Evolutionary conservation across 2,113 vertebrate genomes (phyloP).

Genomic region (Gasterosteus aculeatus): DNA sequence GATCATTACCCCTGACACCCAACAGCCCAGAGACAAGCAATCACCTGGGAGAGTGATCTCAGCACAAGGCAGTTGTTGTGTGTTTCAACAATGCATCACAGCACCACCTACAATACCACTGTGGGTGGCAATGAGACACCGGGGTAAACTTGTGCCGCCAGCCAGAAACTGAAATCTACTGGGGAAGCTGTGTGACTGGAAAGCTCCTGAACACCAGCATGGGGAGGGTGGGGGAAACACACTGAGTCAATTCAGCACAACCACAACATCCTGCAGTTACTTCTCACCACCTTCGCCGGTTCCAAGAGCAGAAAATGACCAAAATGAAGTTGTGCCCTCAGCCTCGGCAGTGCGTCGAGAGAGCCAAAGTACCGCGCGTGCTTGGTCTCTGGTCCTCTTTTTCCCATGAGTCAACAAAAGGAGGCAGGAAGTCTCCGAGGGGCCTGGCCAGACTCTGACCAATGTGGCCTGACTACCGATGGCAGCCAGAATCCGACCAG

Average conservation of each 20-base stretch:
- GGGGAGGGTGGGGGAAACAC: not conserved
- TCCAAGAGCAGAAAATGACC: constrained; percentile 10
- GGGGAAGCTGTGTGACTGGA: constrained; percentile 4
- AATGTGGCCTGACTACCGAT: constrained; percentile 55
- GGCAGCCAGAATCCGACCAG: constrained; percentile 44
- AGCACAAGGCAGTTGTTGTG: constrained; percentile 36
- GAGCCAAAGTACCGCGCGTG: constrained; percentile 34
- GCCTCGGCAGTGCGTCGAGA: constrained; percentile 22
- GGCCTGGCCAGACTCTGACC: constrained; percentile 53
- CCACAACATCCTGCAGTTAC: constrained; percentile 1
- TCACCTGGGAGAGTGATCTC: constrained; percentile 40
- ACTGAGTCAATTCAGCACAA: constrained; percentile 3
- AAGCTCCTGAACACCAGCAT: not conserved
- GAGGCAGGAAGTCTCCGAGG: constrained; percentile 62
- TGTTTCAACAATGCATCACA: constrained; percentile 34
- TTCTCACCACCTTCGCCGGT: constrained; percentile 5
- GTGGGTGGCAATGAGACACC: constrained; percentile 35
- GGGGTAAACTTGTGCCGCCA: constrained; percentile 18
- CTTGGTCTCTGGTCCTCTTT: constrained; percentile 50
- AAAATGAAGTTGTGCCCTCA: constrained; percentile 27
- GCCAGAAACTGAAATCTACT: constrained; percentile 5
- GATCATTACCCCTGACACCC: constrained; percentile 45
- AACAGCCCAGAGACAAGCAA: constrained; percentile 40
- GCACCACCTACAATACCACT: constrained; percentile 25
- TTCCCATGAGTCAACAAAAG: constrained; percentile 72